phyloP scores from a whole-genome alignment of 2,888 invertebrate genomes.

The Tetragonisca angustula region DNA sequence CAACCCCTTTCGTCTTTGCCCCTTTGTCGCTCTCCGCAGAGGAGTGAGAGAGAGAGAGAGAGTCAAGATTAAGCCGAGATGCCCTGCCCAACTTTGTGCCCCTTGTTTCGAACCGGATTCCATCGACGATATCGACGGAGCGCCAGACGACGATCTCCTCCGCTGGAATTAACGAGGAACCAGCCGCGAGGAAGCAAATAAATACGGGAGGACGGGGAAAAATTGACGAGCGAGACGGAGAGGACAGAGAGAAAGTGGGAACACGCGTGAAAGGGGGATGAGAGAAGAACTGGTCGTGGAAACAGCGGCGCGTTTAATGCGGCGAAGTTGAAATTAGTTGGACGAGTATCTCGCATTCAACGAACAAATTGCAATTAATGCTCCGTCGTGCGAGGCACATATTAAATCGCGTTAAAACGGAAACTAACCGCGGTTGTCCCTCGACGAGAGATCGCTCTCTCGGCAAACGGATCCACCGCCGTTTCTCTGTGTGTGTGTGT shows the following conservation, averaged over 20 bases:
- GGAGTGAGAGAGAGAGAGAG: too few relatives aligned
- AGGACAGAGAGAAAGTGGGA: background rate
- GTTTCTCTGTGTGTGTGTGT: too few relatives aligned
- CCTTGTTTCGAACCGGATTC: background rate
- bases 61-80: constrained; percentile 20
- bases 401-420: constrained; percentile 66
- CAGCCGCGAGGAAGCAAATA: constrained; percentile 4
- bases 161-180: constrained; percentile 5
- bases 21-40: background rate
- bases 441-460: constrained; percentile 4
- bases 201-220: background rate
- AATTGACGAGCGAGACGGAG: background rate
- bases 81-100: background rate
- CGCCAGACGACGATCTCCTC: background rate
- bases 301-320: constrained; percentile 33
- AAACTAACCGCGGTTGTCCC: constrained; percentile 21
- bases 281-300: background rate
- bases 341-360: constrained; percentile 59
- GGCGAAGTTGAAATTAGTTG: constrained; percentile 66
- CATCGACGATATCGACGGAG: background rate
- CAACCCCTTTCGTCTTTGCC: background rate
- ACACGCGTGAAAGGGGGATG: background rate
- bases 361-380: constrained; percentile 69
- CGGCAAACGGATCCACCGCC: background rate
- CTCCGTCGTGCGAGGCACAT: constrained; percentile 43